Evolutionary conservation across 2,888 invertebrate genomes (phyloP), one percentile per base, ranked within the genome.

Genomic region (Anoplius nigerrimus): DNA sequence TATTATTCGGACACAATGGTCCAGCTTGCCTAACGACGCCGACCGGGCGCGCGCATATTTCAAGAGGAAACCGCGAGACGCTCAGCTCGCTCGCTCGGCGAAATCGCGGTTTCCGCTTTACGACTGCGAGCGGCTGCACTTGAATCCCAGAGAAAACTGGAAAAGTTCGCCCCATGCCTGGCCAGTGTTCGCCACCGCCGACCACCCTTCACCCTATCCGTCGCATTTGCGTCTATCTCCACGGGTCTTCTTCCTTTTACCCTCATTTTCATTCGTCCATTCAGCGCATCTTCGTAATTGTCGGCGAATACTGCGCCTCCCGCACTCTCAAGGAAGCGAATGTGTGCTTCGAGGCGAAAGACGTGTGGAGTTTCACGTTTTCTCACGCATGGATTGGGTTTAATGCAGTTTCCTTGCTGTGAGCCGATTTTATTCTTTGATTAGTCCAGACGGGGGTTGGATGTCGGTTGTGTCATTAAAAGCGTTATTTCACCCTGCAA

Each of bases 1-100:
- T 84, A 84, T 82, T 82, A 81, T 72, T 72, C 74, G 69, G 69
- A 70, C 78, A 81, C 84, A 83, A 84, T 81, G 64, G 71, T 68
- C 74, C 66, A 61, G 74, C 62, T 48, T 54, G 67, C 60, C 73
- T 67, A 75, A 74, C 69, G 60, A 61, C 45, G 70, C 62, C 58
- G 63, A 56, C 62, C 55, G 63, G 58, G 60, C 58, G 61, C 64
- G 66, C 72, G 74, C 76, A 74, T 80, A 78, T 81, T 75, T 80
- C 60, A 43, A 48, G 66, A 24, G 69, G 69, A 70, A 66, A 67
- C 58, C 51, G 51, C 51, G 55, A 48, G 43, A 18, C 22, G 48
- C 46, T 27, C 54, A 54, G 27, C 18, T 52, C 52, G 20, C 51
- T 21, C 15, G 0, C 62, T 48, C 61, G 56, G 46, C 34, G 65